Percentiles rank a stretch among this genome's conserved stretches.
Conservation (phyloP, 2,888 invertebrate genomes). For the Sthenelais limicola region DNA sequence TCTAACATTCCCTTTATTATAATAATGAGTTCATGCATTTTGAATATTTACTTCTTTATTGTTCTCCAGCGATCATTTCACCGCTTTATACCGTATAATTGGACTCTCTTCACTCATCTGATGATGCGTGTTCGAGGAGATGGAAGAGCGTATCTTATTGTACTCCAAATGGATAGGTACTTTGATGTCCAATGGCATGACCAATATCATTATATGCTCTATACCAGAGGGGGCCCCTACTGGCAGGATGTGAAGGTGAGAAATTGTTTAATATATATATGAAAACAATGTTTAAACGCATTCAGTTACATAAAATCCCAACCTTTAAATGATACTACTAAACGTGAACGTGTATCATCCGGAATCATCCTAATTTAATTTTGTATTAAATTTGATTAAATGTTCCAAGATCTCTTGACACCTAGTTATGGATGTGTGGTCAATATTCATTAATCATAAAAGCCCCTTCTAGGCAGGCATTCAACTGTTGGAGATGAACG, state of each 20-base stretch:
- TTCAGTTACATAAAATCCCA: not conserved
- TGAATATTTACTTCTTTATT: slow-evolving; percentile 55
- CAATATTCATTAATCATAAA: too few relatives aligned
- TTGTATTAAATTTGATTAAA: too few relatives aligned
- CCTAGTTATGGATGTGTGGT: too few relatives aligned
- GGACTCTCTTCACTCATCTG: slow-evolving; percentile 83
- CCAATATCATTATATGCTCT: slow-evolving; percentile 87
- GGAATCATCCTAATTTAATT: too few relatives aligned
- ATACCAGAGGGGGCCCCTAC: slow-evolving; percentile 97
- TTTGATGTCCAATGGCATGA: slow-evolving; percentile 93
- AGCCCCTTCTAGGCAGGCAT: too few relatives aligned
- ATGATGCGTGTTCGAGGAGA: slow-evolving; percentile 91
- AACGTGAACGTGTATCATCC: too few relatives aligned
- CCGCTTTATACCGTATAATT: slow-evolving; percentile 81
- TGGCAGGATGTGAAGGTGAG: slow-evolving; percentile 92
- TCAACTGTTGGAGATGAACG: too few relatives aligned
- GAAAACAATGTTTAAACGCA: not conserved
- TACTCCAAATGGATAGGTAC: slow-evolving; percentile 76
- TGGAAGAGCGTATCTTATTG: slow-evolving; percentile 90
- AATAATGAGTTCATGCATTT: too few relatives aligned
- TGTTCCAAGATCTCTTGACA: too few relatives aligned
- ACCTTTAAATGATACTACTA: too few relatives aligned
- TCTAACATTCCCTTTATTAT: too few relatives aligned
- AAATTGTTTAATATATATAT: not conserved
- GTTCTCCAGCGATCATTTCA: slow-evolving; percentile 55